A percentile compares a stretch with the other conserved stretches of the same genome.
These are phyloP conservation scores for Gymnogyps californianus DNA, from an alignment of 2,113 vertebrate genomes.

Conservation along the genomic window DNA sequence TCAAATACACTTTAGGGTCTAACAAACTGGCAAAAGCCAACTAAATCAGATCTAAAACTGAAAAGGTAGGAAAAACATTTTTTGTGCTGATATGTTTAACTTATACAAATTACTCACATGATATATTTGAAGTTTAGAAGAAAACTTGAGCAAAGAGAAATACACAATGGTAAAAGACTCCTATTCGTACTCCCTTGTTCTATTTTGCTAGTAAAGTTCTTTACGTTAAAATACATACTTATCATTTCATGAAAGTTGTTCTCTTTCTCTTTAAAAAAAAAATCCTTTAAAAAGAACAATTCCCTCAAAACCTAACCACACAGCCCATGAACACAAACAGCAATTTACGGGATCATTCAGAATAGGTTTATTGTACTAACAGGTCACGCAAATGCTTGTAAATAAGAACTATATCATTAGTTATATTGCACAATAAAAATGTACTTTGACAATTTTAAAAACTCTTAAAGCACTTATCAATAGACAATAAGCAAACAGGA, in stretches of 20 bases:
- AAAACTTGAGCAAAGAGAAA: background rate
- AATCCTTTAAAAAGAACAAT: background rate
- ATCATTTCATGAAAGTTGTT: background rate
- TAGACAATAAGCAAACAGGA: background rate
- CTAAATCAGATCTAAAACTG: background rate
- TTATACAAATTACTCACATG: background rate
- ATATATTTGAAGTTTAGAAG: background rate
- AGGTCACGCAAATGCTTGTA: background rate
- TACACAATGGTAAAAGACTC: background rate
- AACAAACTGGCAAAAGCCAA: background rate
- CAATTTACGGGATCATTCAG: background rate
- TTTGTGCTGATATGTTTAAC: background rate
- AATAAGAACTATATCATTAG: background rate
- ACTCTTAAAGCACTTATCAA: conserved; percentile 13
- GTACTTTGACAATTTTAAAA: conserved; percentile 10
- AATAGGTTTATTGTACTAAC: background rate
- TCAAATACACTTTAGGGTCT: background rate
- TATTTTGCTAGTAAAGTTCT: background rate
- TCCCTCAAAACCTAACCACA: background rate
- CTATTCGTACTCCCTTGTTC: background rate
- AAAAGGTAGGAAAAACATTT: background rate
- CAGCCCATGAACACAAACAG: background rate
- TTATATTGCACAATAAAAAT: conserved; percentile 7
- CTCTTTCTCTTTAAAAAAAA: background rate
- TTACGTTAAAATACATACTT: background rate